Evolutionary conservation across 2,113 vertebrate genomes (phyloP).

Genomic region (Austrofundulus limnaeus): DNA sequence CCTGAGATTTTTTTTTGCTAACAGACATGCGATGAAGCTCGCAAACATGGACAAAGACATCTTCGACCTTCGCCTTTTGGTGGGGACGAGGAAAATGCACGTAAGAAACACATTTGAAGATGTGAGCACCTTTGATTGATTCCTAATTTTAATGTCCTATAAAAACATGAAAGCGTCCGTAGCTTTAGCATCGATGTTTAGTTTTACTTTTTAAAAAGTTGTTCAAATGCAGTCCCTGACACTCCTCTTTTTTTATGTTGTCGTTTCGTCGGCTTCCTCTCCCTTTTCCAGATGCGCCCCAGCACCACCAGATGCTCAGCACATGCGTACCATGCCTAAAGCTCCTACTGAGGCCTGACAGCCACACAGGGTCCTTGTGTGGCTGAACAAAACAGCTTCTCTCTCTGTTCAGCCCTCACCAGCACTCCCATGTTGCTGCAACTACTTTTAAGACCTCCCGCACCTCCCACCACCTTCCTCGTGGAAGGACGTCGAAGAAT

Average conservation of each 20-base stretch:
- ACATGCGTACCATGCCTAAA: conserved; percentile 65
- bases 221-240: background rate
- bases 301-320: conserved; percentile 62
- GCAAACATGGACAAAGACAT: too few species aligned
- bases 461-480: background rate
- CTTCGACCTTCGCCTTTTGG: too few species aligned
- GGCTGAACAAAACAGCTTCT: conserved; percentile 59
- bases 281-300: conserved; percentile 71
- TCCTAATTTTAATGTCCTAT: too few species aligned
- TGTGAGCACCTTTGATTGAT: too few species aligned
- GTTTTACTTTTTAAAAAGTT: too few species aligned
- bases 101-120: too few species aligned
- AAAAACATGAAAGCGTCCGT: background rate
- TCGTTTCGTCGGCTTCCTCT: conserved; percentile 30
- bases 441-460: conserved; percentile 32
- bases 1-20: too few species aligned
- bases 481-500: conserved; percentile 21
- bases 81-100: too few species aligned
- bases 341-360: conserved; percentile 56
- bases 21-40: too few species aligned
- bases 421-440: conserved; percentile 32
- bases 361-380: conserved; percentile 61
- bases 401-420: conserved; percentile 52
- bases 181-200: background rate
- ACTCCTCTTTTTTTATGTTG: conserved; percentile 19